Evolutionary conservation across 2,113 vertebrate species (phyloP), one percentile per base, ranked within the genome.

Genomic region (Girardinichthys multiradiatus): DNA sequence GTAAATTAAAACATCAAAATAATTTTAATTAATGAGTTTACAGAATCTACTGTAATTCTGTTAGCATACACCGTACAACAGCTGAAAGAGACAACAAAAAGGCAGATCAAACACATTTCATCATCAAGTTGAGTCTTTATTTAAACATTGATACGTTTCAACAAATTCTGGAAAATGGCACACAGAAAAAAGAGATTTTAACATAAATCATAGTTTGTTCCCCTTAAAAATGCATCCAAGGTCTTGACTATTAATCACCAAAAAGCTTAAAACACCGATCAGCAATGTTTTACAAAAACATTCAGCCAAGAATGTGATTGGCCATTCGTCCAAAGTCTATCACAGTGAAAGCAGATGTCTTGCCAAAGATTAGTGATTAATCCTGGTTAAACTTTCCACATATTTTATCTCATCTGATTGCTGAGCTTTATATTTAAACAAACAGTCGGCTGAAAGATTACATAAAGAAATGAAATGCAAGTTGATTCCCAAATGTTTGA

Each of bases 81-180:
- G 26, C 10, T n/a, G 17, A 54, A 68, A 69, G 31, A 76, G 3
- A 45, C 17, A n/a, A 60, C 12, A 79, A 76, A 70, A 62, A 77
- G 37, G 6, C 35, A 13, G 63, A 14, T n/a, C n/a, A 82, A 21
- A 70, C 60, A 76, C 28, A 42, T 54, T 86, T 75, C 88, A 91
- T 83, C 87, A 92, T 80, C 68, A 73, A 84, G 48, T 79, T 78
- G 59, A 86, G 68, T 78, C 71, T 92, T 92, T 92, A 92, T 91
- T 92, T 86, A 64, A 74, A 91, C 83, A 90, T 86, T 58, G 76
- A 91, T 80, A 81, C 60, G 70, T 80, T 87, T 86, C 57, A 90
- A 76, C 86, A 83, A 83, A 74, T 68, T 78, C 83, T 81, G 54
- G 57, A 66, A 89, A 76, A 91, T 72, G 30, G 79, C 82, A 90